Evolutionary conservation across 2,113 vertebrate genomes (phyloP).

Genomic region (Euleptes europaea): DNA sequence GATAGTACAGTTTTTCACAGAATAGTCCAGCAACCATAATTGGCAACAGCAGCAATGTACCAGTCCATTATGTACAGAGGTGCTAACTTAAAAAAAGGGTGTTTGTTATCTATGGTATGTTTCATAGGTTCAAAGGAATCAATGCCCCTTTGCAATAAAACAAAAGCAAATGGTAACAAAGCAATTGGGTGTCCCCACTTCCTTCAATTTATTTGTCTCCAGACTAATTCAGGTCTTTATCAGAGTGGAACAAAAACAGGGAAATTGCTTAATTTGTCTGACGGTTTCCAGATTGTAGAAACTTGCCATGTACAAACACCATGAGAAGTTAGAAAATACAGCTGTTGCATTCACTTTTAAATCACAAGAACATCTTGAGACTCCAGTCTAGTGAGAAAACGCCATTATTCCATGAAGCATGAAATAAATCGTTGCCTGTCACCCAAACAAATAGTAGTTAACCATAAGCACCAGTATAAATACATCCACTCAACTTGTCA

Average conservation of each 20-base stretch:
- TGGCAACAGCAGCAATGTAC: constrained; percentile 7
- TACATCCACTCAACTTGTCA: background rate
- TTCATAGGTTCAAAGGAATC: background rate
- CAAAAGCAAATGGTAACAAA: constrained; percentile 29
- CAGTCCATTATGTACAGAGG: constrained; percentile 1
- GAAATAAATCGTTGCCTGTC: background rate
- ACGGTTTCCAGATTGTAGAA: no score
- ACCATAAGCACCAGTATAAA: background rate
- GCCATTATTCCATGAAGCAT: background rate
- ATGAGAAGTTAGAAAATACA: background rate
- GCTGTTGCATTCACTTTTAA: constrained; percentile 2
- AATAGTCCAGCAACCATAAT: background rate
- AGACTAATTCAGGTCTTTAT: constrained; percentile 38
- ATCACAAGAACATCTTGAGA: background rate
- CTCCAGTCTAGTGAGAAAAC: background rate
- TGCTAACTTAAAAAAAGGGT: constrained; percentile 15
- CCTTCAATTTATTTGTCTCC: constrained; percentile 25
- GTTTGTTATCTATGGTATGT: constrained; percentile 12
- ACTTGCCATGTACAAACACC: background rate
- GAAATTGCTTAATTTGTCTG: constrained; percentile 26
- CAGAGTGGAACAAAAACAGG: constrained; percentile 43
- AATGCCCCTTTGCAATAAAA: constrained; percentile 29
- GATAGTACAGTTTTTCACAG: background rate
- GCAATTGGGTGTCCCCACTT: constrained; percentile 9
- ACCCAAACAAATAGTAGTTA: background rate